Conservation (phyloP, 2,888 invertebrate genomes). For the Latrodectus elegans region DNA sequence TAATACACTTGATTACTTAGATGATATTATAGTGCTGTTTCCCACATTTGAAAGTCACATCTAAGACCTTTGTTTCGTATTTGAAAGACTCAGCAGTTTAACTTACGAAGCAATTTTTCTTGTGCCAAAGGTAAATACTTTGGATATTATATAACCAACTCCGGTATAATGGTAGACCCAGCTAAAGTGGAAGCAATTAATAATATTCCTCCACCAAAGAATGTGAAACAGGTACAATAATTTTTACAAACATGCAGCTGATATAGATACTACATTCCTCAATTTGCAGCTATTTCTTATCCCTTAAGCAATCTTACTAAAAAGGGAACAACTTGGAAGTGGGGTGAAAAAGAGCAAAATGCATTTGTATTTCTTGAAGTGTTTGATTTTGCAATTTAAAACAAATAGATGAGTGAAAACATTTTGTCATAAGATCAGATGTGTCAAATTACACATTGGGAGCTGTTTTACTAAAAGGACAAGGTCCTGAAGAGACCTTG, state of each 20-base stretch:
- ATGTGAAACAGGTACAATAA: background rate
- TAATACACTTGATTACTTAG: slow-evolving; percentile 17
- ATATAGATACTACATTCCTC: background rate
- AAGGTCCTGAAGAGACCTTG: no score
- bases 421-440: background rate
- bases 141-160: background rate
- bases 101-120: background rate
- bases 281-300: background rate
- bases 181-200: background rate
- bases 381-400: background rate
- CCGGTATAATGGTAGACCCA: background rate
- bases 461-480: no score
- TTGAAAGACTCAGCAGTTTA: background rate
- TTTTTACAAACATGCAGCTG: background rate
- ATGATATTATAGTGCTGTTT: slow-evolving; percentile 35
- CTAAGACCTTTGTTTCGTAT: background rate
- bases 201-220: background rate
- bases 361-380: background rate
- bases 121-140: background rate
- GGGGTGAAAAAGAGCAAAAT: background rate
- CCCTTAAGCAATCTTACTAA: slow-evolving; percentile 6
- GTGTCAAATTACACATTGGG: background rate
- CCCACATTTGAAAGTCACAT: background rate
- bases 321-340: background rate
- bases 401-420: background rate